These are phyloP conservation scores for Eriocheir sinensis DNA, from an alignment of 1,140 invertebrate genomes.

Conservation along the genomic window DNA sequence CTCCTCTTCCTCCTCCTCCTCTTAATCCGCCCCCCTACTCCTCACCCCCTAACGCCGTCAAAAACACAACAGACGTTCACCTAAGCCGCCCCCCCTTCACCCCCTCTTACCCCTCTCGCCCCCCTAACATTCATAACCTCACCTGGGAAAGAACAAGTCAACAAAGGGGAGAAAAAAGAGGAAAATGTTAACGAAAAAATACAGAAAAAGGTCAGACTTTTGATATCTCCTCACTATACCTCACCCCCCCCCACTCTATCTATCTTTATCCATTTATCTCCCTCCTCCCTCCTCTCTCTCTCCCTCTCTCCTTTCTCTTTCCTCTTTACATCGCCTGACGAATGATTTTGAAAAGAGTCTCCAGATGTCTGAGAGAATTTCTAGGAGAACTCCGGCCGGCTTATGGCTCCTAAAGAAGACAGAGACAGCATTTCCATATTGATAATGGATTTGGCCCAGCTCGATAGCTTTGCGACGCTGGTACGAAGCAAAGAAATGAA, in stretches of 20 bases:
- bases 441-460: slow-evolving; percentile 68
- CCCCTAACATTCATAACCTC: slow-evolving; percentile 4
- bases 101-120: neutral
- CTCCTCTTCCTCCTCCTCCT: neutral
- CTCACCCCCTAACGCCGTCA: neutral
- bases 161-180: too few species aligned
- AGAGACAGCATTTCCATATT: slow-evolving; percentile 70
- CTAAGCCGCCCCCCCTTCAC: neutral
- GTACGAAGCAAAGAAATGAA: slow-evolving; percentile 64
- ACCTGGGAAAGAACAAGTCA: neutral
- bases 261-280: neutral
- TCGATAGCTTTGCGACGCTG: slow-evolving; percentile 63
- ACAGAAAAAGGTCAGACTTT: neutral
- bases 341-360: slow-evolving; percentile 46
- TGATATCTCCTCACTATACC: neutral
- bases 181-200: neutral
- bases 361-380: slow-evolving; percentile 47
- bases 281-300: slow-evolving; percentile 7
- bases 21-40: neutral
- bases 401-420: slow-evolving; percentile 57
- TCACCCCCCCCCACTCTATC: slow-evolving; percentile 17
- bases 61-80: neutral
- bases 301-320: neutral
- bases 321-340: slow-evolving; percentile 7
- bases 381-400: slow-evolving; percentile 27